Percentiles rank a stretch among this genome's conserved stretches.
phyloP scores from a whole-genome alignment of 2,113 vertebrate genomes.

The Equus przewalskii region DNA sequence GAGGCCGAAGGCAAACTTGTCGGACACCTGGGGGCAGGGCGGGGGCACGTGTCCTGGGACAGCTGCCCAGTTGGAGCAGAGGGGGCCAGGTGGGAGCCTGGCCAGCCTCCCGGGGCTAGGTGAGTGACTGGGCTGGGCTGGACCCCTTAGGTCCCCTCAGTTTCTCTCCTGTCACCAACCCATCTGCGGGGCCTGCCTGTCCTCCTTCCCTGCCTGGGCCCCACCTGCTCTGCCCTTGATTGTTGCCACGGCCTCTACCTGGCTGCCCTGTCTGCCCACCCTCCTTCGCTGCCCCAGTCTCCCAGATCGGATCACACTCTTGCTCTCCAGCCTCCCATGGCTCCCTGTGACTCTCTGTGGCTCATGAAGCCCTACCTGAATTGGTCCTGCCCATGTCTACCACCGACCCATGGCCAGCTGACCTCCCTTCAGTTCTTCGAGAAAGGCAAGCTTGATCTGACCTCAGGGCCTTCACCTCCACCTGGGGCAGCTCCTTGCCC shows the following conservation, averaged over 20 bases:
- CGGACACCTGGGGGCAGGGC: slow-evolving; percentile 89
- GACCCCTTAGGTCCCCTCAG: accelerated
- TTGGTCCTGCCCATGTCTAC: accelerated
- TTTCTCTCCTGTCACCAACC: accelerated
- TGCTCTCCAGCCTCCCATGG: not conserved
- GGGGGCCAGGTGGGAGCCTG: not conserved
- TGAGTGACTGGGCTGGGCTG: accelerated
- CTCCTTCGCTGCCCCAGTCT: accelerated
- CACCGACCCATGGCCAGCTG: accelerated
- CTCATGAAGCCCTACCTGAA: accelerated
- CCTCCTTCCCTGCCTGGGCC: too few relatives aligned
- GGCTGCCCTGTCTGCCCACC: not conserved
- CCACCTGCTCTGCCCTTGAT: not conserved
- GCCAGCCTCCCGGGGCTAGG: not conserved
- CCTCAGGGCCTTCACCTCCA: not conserved
- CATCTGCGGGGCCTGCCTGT: accelerated
- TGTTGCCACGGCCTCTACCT: accelerated
- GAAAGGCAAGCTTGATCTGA: not conserved
- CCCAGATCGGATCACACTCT: accelerated
- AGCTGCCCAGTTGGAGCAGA: accelerated
- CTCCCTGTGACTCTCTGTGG: not conserved
- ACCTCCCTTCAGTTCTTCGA: not conserved
- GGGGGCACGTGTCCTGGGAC: not conserved
- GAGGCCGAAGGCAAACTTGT: slow-evolving; percentile 96
- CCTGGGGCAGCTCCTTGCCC: too few relatives aligned